Evolutionary conservation across 2,113 vertebrate species (phyloP), one percentile per base, ranked within the genome.

Genomic region (Ia io): DNA sequence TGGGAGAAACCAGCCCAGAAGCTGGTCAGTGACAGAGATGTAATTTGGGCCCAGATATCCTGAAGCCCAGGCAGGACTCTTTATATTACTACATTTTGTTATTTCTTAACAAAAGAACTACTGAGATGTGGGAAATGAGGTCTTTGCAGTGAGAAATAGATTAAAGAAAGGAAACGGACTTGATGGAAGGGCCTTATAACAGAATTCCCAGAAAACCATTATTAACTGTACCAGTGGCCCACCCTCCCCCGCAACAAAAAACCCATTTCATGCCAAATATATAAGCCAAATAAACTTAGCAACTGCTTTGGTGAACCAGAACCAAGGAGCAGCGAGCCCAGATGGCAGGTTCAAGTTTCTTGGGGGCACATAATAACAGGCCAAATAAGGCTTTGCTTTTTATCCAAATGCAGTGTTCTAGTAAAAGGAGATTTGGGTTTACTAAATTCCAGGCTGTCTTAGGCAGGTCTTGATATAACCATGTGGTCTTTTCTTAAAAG

Each of bases 401-500:
- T 25, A 71, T 53, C 70, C n/a, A 53, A 74, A 82, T 49, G 14
- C 4, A 35, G 47, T 16, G 4, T 56, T 8, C 53, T 56, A 56
- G 53, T 84, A 53, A 96, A 90, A 40, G 30, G n/a, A 89, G 56
- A 2, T 32, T 84, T 82, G 77, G 32, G 32, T 84, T 95, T 84
- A 59, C 18, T 56, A 20, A 61, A 73, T 84, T 88, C 22, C 63
- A 95, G 59, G 28, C 65, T 84, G 40, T 25, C 30, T 2, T 49
- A 14, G 22, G 37, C 32, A 69, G 44, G 37, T 84, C 84, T 83
- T 79, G 51, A 25, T 59, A 82, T 71, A 44, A 67, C 76, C 90
- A 37, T 47, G 61, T 71, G 42, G 40, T 95, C 17, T 89, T 84
- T 94, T 70, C 40, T 87, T 67, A 17, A 84, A 95, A 83, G 32